Evolutionary conservation across 1,140 invertebrate genomes (phyloP), one percentile per base, ranked within the genome.

Genomic region (Acyrthosiphon pisum): DNA sequence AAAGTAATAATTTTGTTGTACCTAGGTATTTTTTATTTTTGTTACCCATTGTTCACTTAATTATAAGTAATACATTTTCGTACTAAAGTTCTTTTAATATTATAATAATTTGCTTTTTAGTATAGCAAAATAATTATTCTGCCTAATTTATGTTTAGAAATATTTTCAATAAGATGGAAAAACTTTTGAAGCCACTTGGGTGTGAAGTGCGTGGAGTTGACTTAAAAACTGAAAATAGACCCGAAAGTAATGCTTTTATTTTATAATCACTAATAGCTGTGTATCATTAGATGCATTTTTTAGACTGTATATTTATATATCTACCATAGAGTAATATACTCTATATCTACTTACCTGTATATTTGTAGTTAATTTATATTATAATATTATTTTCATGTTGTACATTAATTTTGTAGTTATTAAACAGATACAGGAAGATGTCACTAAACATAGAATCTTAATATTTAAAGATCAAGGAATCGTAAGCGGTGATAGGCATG

Each of bases 401-500:
- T 81, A 46, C 44, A 35, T 44, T 93, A 7, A 0, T 48, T 30
- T 76, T 50, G 26, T 94, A 95, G 95, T 95, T 48, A 95, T 96
- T 86, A 94, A 95, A 83, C 94, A 95, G 84, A 95, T 96, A 68
- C 95, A 95, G 93, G 93, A 95, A 53, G 95, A 95, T 94, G 95
- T 96, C 6, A 95, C 95, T 30, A 94, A 95, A 91, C 95, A 96
- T 93, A 93, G 95, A 81, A 93, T 96, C 1, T 92, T 96, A 50
- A 95, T 96, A 90, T 96, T 96, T 93, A 95, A 95, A 95, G 94
- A 96, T 92, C 95, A 96, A 94, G 95, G 95, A 37, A 83, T 95
- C 0, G 94, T 96, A 20, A 95, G 94, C 94, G 95, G 95, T 7
- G 94, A 95, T 23, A 94, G 95, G 83, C 96, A 96, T 94, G 95